A percentile compares a stretch with the other conserved stretches of the same genome.
Conservation (phyloP, 2,888 invertebrate species). For the Tupiocoris notatus region DNA sequence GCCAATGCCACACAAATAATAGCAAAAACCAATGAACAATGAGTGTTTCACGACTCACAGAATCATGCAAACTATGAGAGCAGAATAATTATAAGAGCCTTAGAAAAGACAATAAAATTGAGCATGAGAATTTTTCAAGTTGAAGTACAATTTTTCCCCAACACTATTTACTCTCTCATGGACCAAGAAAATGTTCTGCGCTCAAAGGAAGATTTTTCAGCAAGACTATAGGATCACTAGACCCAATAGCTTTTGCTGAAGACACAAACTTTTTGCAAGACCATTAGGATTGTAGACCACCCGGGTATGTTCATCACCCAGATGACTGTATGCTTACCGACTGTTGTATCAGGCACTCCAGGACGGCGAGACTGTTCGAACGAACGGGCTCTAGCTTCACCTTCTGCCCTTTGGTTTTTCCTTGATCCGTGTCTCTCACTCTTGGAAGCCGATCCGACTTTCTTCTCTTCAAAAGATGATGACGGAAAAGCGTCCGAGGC, state of each 20-base stretch:
- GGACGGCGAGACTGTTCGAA: slow-evolving; percentile 29
- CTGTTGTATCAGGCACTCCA: slow-evolving; percentile 33
- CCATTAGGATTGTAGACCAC: too few relatives aligned
- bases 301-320: too few relatives aligned
- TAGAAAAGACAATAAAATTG: too few relatives aligned
- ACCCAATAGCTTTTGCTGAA: too few relatives aligned
- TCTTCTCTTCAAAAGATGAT: slow-evolving; percentile 27
- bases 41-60: neutral
- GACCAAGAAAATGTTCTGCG: too few relatives aligned
- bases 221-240: too few relatives aligned
- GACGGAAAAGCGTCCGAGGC: slow-evolving; percentile 11
- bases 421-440: slow-evolving; percentile 23
- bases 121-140: too few relatives aligned
- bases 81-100: neutral
- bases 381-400: slow-evolving; percentile 26
- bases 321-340: slow-evolving; percentile 17
- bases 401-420: slow-evolving; percentile 13
- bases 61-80: neutral
- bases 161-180: too few relatives aligned
- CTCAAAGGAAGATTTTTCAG: too few relatives aligned
- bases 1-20: slow-evolving; percentile 26
- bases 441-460: neutral
- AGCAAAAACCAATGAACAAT: neutral
- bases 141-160: too few relatives aligned
- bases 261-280: too few relatives aligned